Base-by-base conservation (phyloP, 2,113 vertebrate species). In the Tympanuchus pallidicinctus region DNA sequence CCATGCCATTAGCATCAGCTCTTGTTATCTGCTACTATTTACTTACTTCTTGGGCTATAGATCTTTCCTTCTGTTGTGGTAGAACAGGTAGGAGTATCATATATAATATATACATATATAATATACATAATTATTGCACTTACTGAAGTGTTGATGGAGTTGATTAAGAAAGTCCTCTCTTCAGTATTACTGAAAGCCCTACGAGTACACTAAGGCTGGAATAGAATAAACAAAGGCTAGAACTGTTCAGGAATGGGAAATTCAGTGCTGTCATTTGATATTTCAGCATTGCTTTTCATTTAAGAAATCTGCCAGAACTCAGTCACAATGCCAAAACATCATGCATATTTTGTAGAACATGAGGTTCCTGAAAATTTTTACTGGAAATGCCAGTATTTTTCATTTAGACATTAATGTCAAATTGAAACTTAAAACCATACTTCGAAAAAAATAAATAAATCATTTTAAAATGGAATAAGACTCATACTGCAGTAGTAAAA, bases 281-380 rank as follows among this genome's bases (percentile, higher is more conserved):
- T 90, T 90, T 90, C 75, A 90, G 50, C 16, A 17, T 40, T 64
- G 54, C 27, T 84, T 85, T 91, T 65, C 65, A 69, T 34, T 3
- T 2, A 86, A 85, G n/a, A 1, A 21, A 6, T 0, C 10, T 75
- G 84, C 91, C 89, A 92, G 67, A 92, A 64, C 2, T 77, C 76
- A 90, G 45, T 25, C 38, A 88, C 75, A 91, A 86, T 86, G n/a
- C 72, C 45, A 83, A 81, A 92, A 75, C 48, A 57, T 30, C 66
- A 18, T 20, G 30, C 52, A 14, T 60, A 36, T 32, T 93, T 71
- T 86, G 52, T 50, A 75, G 70, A 83, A 90, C 83, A 71, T 3
- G 22, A 86, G 92, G 70, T 88, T 90, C 80, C 25, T 81, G 47
- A 75, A 83, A 81, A 83, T 52, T 60, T 81, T 47, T 73, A n/a